A percentile compares a stretch with the other conserved stretches of the same genome.
Evolutionary conservation across 2,797 vertebrate genomes (phyloP).

Genomic region (Tenualosa ilisha): DNA sequence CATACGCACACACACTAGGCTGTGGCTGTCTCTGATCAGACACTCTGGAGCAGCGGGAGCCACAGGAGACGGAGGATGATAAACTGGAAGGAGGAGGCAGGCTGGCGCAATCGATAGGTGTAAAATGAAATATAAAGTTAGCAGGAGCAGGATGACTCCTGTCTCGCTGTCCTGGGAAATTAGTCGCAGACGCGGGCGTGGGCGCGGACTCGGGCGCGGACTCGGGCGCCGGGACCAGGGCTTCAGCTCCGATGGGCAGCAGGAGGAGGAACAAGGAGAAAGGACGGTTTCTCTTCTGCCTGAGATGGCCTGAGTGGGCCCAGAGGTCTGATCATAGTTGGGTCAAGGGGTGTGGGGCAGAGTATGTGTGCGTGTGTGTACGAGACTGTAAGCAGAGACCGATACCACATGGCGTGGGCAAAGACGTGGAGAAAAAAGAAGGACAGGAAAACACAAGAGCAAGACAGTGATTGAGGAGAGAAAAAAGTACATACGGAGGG

Average conservation of each 20-base stretch:
- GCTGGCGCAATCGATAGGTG: conserved; percentile 81
- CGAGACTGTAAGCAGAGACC: neutral
- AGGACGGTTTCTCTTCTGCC: neutral
- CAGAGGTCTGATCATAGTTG: neutral
- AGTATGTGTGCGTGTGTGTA: neutral
- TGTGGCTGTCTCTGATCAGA: conserved; percentile 64
- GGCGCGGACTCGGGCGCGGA: no score
- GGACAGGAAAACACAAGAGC: neutral
- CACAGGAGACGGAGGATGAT: conserved; percentile 67
- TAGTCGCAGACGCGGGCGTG: conserved; percentile 48
- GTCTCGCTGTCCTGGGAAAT: conserved; percentile 81
- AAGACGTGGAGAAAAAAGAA: neutral
- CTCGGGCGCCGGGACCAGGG: no score
- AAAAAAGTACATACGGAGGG: neutral
- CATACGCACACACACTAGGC: conserved; percentile 23
- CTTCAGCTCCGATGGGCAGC: neutral
- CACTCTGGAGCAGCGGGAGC: conserved; percentile 71
- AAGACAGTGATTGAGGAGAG: neutral
- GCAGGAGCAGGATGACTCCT: conserved; percentile 67
- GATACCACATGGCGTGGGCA: neutral
- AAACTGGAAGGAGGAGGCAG: conserved; percentile 74
- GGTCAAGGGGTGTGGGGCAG: neutral
- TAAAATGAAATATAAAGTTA: conserved; percentile 77
- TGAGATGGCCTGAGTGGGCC: neutral
- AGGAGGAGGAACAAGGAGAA: neutral